Evolutionary conservation across 35 echinoderm and acorn worm genomes (phyloP).

Genomic region (Apostichopus californicus): DNA sequence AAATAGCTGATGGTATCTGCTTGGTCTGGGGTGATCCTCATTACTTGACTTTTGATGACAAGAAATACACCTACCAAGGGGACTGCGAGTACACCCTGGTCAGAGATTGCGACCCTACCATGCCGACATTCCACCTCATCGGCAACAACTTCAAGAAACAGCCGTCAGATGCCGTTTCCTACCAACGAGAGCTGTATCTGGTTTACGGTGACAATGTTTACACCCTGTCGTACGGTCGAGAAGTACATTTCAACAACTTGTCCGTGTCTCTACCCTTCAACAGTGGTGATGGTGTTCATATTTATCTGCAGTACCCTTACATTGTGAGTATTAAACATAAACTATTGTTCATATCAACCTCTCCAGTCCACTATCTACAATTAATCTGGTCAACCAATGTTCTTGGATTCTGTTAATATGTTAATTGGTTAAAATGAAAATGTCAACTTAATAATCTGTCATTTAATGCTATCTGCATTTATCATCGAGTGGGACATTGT

Average conservation of each 20-base stretch:
- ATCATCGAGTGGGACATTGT: no score
- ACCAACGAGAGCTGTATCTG: slow-evolving; percentile 51
- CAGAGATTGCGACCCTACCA: slow-evolving; percentile 18
- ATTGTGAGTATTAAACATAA: slow-evolving; percentile 21
- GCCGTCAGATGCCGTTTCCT: slow-evolving; percentile 54
- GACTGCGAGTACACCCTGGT: slow-evolving; percentile 73
- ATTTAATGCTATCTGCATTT: neutral
- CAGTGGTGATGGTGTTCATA: neutral
- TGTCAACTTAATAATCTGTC: neutral
- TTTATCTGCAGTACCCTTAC: slow-evolving; percentile 14
- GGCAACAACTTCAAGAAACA: slow-evolving; percentile 52
- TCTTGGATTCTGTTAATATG: no score
- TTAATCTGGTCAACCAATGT: no score
- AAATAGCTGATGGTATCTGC: slow-evolving; percentile 57
- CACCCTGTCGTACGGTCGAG: slow-evolving; percentile 1
- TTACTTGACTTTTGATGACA: slow-evolving; percentile 70
- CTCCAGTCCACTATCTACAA: no score
- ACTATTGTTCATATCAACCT: no score
- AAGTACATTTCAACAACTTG: slow-evolving; percentile 38
- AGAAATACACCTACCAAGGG: slow-evolving; percentile 69
- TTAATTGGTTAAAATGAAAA: no score
- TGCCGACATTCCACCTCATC: slow-evolving; percentile 32
- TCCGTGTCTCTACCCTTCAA: neutral
- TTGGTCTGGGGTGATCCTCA: slow-evolving; percentile 82
- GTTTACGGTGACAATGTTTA: slow-evolving; percentile 19